A percentile compares a stretch with the other conserved stretches of the same genome.
Conservation (phyloP, 2,888 invertebrate genomes). For the Ernsta delagoae region DNA sequence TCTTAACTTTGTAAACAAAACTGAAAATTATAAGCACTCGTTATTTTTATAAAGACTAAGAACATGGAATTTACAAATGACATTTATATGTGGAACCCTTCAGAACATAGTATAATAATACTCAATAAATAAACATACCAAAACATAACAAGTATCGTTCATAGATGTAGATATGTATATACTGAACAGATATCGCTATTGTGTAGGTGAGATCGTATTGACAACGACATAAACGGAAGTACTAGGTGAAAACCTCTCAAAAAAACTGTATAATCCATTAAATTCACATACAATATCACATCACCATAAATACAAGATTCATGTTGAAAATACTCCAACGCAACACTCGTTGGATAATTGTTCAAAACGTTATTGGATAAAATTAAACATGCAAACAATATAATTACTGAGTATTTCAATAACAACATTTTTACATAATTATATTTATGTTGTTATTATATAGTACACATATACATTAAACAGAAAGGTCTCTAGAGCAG, state of each 20-base stretch:
- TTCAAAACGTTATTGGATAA: conserved; percentile 3
- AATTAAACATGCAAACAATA: neutral
- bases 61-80: too few relatives aligned
- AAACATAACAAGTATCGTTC: neutral
- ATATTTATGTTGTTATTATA: too few relatives aligned
- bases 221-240: conserved; percentile 12
- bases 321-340: neutral
- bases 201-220: neutral
- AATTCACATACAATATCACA: neutral
- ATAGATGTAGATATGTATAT: neutral
- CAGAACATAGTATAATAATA: neutral
- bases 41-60: neutral
- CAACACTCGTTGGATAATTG: neutral
- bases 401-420: conserved; percentile 18
- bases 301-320: neutral
- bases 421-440: neutral
- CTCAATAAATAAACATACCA: neutral
- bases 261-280: neutral
- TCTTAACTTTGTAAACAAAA: too few relatives aligned
- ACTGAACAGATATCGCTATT: conserved; percentile 6
- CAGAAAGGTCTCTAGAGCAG: conserved; percentile 26
- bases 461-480: neutral
- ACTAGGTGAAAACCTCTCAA: conserved; percentile 1
- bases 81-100: too few relatives aligned
- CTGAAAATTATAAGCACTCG: too few relatives aligned